Percentiles rank a stretch among this genome's conserved stretches.
These are phyloP conservation scores for Spicauda simplicius DNA, from an alignment of 2,888 invertebrate genomes.

Conservation along the genomic window DNA sequence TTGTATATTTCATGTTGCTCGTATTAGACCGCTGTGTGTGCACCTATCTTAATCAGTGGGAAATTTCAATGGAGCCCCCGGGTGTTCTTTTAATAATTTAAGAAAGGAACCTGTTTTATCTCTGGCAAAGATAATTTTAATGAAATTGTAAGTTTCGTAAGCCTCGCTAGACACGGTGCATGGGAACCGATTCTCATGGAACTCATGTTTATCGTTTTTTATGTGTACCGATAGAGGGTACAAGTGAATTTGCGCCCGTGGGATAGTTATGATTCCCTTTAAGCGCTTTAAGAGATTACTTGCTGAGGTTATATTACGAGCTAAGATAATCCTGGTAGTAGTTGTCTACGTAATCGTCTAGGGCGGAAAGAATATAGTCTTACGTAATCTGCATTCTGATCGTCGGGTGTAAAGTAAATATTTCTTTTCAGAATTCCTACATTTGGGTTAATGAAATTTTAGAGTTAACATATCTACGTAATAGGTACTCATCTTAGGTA, in stretches of 20 bases:
- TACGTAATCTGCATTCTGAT: too few species aligned
- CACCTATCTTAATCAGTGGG: constrained; percentile 52
- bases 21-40: constrained; percentile 5
- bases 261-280: neutral
- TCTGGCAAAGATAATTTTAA: constrained; percentile 53
- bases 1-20: neutral
- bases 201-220: constrained; percentile 4
- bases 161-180: constrained; percentile 23
- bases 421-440: too few species aligned
- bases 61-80: constrained; percentile 49
- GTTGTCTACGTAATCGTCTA: neutral
- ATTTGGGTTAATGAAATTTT: too few species aligned
- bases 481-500: too few species aligned
- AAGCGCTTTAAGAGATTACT: neutral
- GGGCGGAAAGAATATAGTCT: neutral
- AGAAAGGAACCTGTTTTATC: constrained; percentile 53
- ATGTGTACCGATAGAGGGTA: neutral
- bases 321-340: neutral
- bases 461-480: too few species aligned
- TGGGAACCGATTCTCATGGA: constrained; percentile 10
- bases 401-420: too few species aligned
- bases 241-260: constrained; percentile 7
- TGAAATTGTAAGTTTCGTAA: constrained; percentile 63
- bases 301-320: neutral
- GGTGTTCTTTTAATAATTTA: constrained; percentile 50